Percentiles rank a stretch among this genome's conserved stretches.
These are phyloP conservation scores for Pandemis cinnamomeana DNA, from an alignment of 2,888 invertebrate species.

Conservation along the genomic window DNA sequence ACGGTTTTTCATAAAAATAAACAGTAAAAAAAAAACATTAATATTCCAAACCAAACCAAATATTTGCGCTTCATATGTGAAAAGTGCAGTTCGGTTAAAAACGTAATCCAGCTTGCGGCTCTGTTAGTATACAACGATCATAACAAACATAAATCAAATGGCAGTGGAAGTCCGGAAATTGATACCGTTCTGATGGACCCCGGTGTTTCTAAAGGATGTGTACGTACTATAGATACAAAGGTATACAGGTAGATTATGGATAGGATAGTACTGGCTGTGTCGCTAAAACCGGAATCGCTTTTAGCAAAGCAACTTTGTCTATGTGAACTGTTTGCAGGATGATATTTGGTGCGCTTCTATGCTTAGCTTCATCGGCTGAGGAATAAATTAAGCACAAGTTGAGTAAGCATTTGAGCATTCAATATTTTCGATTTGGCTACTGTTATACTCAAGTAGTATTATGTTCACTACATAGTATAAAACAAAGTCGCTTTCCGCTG, in stretches of 20 bases:
- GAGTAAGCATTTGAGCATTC: neutral
- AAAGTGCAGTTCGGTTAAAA: conserved; percentile 29
- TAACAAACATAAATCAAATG: conserved; percentile 75
- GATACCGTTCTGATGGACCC: conserved; percentile 68
- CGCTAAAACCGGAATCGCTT: conserved; percentile 34
- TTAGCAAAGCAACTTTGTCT: conserved; percentile 39
- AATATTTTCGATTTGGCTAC: neutral
- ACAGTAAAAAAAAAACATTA: neutral
- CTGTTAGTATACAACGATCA: conserved; percentile 57
- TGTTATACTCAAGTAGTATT: no score
- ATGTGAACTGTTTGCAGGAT: conserved; percentile 27
- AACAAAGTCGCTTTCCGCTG: no score
- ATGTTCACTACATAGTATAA: no score
- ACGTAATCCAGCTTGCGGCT: conserved; percentile 32
- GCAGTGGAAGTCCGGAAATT: conserved; percentile 73
- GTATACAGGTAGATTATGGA: conserved; percentile 25
- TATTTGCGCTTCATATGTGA: conserved; percentile 23
- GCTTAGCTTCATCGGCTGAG: conserved; percentile 6
- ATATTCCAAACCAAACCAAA: conserved; percentile 7
- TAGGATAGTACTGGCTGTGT: conserved; percentile 23
- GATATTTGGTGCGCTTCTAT: neutral
- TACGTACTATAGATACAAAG: conserved; percentile 11
- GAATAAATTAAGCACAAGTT: neutral
- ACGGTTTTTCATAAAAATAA: neutral
- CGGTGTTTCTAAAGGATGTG: conserved; percentile 54